A percentile compares a stretch with the other conserved stretches of the same genome.
These are phyloP conservation scores for Jaculus jaculus DNA, from an alignment of 2,113 vertebrate species.

Conservation along the genomic window DNA sequence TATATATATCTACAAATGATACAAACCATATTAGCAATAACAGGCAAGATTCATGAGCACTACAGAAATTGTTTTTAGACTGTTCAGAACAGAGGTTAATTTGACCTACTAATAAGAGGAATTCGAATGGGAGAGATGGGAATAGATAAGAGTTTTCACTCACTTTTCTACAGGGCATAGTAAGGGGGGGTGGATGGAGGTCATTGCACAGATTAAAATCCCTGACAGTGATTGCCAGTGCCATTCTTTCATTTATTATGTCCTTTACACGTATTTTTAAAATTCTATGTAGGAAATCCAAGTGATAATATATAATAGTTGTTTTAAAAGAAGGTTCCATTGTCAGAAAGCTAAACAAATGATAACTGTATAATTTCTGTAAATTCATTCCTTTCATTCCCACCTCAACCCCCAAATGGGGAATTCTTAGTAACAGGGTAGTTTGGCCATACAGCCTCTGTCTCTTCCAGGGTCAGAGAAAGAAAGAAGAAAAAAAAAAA, in stretches of 20 bases:
- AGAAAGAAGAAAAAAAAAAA: too few relatives aligned
- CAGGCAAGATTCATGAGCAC: neutral
- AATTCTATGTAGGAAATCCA: neutral
- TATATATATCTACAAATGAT: neutral
- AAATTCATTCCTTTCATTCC: neutral
- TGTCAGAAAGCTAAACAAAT: neutral
- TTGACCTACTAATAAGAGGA: neutral
- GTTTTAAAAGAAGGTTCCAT: neutral
- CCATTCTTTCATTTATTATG: neutral
- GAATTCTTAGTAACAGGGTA: neutral
- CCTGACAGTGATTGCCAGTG: neutral
- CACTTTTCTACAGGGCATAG: neutral
- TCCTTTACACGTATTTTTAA: conserved; percentile 1
- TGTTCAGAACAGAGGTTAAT: neutral
- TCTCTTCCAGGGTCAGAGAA: neutral
- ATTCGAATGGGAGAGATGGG: neutral
- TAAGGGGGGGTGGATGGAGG: neutral
- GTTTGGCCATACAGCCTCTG: too few relatives aligned
- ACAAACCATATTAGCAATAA: neutral
- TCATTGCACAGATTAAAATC: neutral
- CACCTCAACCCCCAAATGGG: neutral
- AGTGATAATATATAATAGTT: neutral
- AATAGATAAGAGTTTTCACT: neutral
- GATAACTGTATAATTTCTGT: neutral
- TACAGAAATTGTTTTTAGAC: neutral